Conservation (phyloP, 2,113 vertebrate genomes). For the Zeus faber region DNA sequence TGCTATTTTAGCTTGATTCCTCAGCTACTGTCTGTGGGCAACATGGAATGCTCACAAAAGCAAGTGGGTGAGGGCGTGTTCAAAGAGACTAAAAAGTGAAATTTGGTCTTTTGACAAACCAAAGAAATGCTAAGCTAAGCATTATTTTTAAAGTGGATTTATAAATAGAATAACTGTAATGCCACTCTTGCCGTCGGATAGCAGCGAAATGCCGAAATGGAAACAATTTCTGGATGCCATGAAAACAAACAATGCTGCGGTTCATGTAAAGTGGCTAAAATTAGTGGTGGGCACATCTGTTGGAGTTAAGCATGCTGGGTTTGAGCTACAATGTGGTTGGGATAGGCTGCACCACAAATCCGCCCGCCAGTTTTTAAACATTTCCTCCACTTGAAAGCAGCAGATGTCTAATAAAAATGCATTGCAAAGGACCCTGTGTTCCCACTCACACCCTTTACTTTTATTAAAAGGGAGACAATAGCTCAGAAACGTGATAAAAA, state of each 20-base stretch:
- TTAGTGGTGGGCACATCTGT: slow-evolving; percentile 53
- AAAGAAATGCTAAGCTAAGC: slow-evolving; percentile 9
- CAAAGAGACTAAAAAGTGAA: slow-evolving; percentile 18
- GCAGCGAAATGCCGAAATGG: slow-evolving; percentile 22
- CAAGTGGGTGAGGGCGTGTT: slow-evolving; percentile 5
- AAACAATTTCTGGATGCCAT: slow-evolving; percentile 27
- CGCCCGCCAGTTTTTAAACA: slow-evolving; percentile 40
- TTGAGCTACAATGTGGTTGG: slow-evolving; percentile 45
- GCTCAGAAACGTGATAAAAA: slow-evolving; percentile 20
- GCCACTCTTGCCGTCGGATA: not conserved
- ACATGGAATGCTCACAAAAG: slow-evolving; percentile 6
- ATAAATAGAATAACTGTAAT: slow-evolving; percentile 23
- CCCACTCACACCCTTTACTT: slow-evolving; percentile 20
- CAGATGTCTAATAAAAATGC: slow-evolving; percentile 64
- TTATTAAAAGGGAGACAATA: slow-evolving; percentile 50
- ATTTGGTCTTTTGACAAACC: slow-evolving; percentile 17
- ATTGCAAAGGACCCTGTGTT: slow-evolving; percentile 26
- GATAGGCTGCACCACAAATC: slow-evolving; percentile 38
- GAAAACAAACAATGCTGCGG: slow-evolving; percentile 53
- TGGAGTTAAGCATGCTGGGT: slow-evolving; percentile 29
- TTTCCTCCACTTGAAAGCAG: slow-evolving; percentile 57
- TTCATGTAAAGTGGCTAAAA: slow-evolving; percentile 59
- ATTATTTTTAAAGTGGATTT: slow-evolving; percentile 16
- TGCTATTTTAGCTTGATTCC: slow-evolving; percentile 1
- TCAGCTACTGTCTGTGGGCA: not conserved